phyloP scores from a whole-genome alignment of 1,140 invertebrate genomes.

The Drosophila biarmipes region DNA sequence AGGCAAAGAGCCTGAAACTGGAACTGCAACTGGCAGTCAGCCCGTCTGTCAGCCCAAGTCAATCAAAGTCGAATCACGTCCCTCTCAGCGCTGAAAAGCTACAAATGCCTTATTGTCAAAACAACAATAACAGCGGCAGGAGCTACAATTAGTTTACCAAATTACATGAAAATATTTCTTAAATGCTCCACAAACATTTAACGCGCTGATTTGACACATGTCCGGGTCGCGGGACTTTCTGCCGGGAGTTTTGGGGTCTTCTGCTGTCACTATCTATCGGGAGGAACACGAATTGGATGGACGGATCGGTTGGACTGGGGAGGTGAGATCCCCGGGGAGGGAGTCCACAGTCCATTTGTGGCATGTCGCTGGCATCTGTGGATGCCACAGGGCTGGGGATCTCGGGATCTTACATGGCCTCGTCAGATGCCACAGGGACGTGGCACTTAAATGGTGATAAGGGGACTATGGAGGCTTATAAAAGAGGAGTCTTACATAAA shows the following conservation, averaged over 20 bases:
- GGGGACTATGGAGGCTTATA: background rate
- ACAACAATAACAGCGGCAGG: conserved; percentile 42
- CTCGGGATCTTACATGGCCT: conserved; percentile 23
- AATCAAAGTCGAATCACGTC: conserved; percentile 57
- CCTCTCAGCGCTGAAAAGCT: conserved; percentile 73
- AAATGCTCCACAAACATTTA: conserved; percentile 77
- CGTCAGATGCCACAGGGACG: conserved; percentile 2
- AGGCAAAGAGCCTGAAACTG: conserved; percentile 11
- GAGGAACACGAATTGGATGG: conserved; percentile 1
- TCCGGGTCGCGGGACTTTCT: conserved; percentile 37
- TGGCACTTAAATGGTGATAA: background rate
- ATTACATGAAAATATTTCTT: conserved; percentile 83
- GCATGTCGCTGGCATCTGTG: conserved; percentile 70
- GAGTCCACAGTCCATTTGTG: conserved; percentile 70
- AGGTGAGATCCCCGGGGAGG: background rate
- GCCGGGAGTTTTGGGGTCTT: conserved; percentile 36
- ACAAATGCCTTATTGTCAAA: conserved; percentile 84
- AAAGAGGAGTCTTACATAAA: too few relatives aligned
- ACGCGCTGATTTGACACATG: conserved; percentile 67
- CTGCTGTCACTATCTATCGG: conserved; percentile 25
- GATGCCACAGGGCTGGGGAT: conserved; percentile 4
- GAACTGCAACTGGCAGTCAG: conserved; percentile 21
- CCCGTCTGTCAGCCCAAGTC: conserved; percentile 70
- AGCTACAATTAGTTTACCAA: conserved; percentile 83
- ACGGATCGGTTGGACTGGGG: conserved; percentile 26